A percentile compares a stretch with the other conserved stretches of the same genome.
Conservation (phyloP, 2,888 invertebrate genomes). For the Prosopocoilus inquinatus region DNA sequence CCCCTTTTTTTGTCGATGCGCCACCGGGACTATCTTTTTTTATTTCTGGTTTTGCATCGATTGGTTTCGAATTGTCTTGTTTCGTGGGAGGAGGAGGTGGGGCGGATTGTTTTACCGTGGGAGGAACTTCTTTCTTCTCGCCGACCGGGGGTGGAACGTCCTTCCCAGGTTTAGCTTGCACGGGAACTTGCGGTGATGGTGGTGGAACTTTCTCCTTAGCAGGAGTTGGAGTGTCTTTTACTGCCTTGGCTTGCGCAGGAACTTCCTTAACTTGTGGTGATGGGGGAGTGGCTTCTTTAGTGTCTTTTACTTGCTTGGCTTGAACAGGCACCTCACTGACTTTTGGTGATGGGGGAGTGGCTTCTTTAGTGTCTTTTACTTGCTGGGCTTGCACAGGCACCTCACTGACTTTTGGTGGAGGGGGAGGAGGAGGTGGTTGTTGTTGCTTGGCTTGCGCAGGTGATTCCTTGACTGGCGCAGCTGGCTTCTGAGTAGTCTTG, state of each 20-base stretch:
- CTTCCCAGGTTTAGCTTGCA: slow-evolving; percentile 8
- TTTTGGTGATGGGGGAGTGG: no score
- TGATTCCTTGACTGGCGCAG: slow-evolving; percentile 14
- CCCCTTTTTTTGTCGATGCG: no score
- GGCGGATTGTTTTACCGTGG: neutral
- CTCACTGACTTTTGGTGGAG: slow-evolving; percentile 27
- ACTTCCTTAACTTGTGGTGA: slow-evolving; percentile 10
- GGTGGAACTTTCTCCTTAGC: no score
- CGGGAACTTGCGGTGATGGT: no score
- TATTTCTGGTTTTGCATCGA: no score
- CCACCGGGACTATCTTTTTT: neutral
- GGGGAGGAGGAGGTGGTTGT: no score
- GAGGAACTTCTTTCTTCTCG: slow-evolving; percentile 4
- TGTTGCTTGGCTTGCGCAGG: slow-evolving; percentile 16
- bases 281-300: slow-evolving; percentile 13
- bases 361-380: no score
- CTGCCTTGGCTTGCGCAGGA: neutral
- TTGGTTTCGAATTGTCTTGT: no score
- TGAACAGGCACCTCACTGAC: no score
- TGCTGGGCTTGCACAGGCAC: slow-evolving; percentile 25
- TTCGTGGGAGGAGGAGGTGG: no score
- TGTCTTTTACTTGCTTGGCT: slow-evolving; percentile 9
- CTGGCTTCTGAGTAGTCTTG: slow-evolving; percentile 13
- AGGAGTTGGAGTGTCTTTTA: slow-evolving; percentile 9
- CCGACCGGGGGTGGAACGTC: slow-evolving; percentile 22